phyloP scores from a whole-genome alignment of 2,113 vertebrate genomes.

The Equus quagga region DNA sequence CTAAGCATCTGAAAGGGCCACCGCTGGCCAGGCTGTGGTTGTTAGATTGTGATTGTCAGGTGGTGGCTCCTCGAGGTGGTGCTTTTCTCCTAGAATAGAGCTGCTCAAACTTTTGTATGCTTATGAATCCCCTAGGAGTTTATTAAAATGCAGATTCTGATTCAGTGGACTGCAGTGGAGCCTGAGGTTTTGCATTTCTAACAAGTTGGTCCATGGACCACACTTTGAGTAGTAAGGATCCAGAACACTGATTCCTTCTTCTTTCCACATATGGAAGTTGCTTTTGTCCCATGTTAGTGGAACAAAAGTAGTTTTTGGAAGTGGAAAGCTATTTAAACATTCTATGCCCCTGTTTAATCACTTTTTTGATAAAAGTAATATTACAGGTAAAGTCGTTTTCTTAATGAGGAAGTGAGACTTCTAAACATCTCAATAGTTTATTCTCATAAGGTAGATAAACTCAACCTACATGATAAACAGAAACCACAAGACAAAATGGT shows the following conservation, averaged over 20 bases:
- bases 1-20: not conserved
- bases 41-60: not conserved
- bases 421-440: not conserved
- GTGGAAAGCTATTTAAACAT: not conserved
- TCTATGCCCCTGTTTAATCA: not conserved
- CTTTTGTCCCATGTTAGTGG: not conserved
- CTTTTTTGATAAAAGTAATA: not conserved
- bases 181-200: not conserved
- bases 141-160: not conserved
- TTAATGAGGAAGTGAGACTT: not conserved
- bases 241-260: not conserved
- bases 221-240: not conserved
- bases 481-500: not conserved
- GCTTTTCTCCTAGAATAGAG: not conserved
- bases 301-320: not conserved
- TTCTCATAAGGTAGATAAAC: not conserved
- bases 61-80: not conserved
- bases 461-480: not conserved
- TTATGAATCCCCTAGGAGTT: not conserved
- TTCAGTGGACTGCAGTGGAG: not conserved
- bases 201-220: not conserved
- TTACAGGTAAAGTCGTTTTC: not conserved
- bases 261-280: not conserved
- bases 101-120: not conserved
- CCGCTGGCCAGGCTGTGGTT: not conserved